Percentiles rank a stretch among this genome's conserved stretches.
These are phyloP conservation scores for Mamestra configurata DNA, from an alignment of 1,140 invertebrate genomes.

Conservation along the genomic window DNA sequence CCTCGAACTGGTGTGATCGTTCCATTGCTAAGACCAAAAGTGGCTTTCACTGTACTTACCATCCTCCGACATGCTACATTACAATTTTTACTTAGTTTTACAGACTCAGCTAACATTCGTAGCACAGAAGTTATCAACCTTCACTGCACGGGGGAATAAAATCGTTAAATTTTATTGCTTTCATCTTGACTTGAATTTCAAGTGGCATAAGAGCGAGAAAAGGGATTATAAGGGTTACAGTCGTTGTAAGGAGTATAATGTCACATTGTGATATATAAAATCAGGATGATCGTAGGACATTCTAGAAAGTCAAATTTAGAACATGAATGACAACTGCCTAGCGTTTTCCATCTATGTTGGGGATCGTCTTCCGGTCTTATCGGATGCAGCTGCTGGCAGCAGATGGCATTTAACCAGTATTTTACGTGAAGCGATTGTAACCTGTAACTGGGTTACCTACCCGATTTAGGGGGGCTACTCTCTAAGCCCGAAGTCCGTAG, in stretches of 20 bases:
- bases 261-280: neutral
- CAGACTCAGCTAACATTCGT: neutral
- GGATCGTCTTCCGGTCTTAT: too few relatives aligned
- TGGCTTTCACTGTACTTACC: too few relatives aligned
- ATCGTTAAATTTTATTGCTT: conserved; percentile 32
- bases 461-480: too few relatives aligned
- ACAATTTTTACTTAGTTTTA: neutral
- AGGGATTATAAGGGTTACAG: neutral
- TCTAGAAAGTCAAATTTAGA: too few relatives aligned
- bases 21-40: too few relatives aligned
- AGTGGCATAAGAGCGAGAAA: neutral
- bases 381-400: too few relatives aligned
- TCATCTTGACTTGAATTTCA: conserved; percentile 34
- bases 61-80: neutral
- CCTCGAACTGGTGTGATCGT: too few relatives aligned
- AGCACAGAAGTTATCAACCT: neutral
- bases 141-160: conserved; percentile 12
- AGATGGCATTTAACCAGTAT: too few relatives aligned
- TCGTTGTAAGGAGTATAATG: neutral
- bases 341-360: too few relatives aligned
- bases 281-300: neutral
- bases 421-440: too few relatives aligned
- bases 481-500: too few relatives aligned
- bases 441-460: too few relatives aligned
- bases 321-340: neutral